These are phyloP conservation scores for Turdus rufiventris DNA, from an alignment of 2,113 vertebrate genomes.

Conservation along the genomic window DNA sequence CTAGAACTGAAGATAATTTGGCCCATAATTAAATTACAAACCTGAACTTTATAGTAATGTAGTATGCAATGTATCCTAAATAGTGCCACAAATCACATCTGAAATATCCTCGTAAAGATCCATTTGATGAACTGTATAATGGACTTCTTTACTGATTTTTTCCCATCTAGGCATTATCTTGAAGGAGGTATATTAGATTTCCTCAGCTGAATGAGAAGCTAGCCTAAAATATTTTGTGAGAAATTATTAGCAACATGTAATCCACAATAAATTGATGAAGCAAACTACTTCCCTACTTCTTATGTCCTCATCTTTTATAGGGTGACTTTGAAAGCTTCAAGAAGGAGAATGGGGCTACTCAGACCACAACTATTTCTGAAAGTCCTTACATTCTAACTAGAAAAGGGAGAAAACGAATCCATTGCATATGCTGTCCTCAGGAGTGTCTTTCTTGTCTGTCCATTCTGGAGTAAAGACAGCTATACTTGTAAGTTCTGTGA, in stretches of 20 bases:
- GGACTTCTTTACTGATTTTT: conserved; percentile 21
- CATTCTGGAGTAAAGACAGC: not conserved
- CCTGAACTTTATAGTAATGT: conserved; percentile 60
- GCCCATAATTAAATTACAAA: conserved; percentile 56
- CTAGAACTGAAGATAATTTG: conserved; percentile 49
- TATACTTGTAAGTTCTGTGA: not conserved
- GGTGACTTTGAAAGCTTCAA: conserved; percentile 43
- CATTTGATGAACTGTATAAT: conserved; percentile 49
- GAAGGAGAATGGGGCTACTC: not conserved
- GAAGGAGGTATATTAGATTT: conserved; percentile 27
- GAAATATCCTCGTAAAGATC: conserved; percentile 52
- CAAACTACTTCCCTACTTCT: not conserved
- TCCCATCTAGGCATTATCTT: not conserved
- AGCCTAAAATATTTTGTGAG: conserved; percentile 6
- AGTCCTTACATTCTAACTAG: not conserved
- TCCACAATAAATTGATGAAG: conserved; percentile 31
- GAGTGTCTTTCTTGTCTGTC: not conserved
- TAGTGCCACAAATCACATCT: conserved; percentile 50
- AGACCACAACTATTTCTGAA: not conserved
- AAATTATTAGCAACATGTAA: conserved; percentile 50
- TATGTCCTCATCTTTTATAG: not conserved
- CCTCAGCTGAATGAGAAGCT: not conserved
- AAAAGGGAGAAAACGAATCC: not conserved
- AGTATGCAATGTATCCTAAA: conserved; percentile 43
- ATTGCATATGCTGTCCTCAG: not conserved